Conservation (phyloP, 92 coral and sea anemone species). For the Epizoanthus scotinus region DNA sequence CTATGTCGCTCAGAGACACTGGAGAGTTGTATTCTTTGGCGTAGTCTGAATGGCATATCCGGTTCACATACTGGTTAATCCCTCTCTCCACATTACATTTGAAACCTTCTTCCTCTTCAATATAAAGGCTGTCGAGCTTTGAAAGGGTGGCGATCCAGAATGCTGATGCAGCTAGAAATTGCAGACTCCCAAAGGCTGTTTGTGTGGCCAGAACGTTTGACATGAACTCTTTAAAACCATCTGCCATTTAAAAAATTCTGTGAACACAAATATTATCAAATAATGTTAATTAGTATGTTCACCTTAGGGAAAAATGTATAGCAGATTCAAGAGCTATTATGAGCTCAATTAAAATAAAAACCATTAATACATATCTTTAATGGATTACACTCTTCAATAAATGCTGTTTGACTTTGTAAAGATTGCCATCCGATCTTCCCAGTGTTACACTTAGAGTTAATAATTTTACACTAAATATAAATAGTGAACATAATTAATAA, state of each 20-base stretch:
- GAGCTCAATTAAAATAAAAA: no score
- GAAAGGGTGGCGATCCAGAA: constrained; percentile 36
- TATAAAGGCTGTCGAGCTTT: constrained; percentile 26
- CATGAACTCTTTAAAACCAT: constrained; percentile 38
- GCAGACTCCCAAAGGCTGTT: constrained; percentile 37
- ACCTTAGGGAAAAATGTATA: no score
- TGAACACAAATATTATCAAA: background rate
- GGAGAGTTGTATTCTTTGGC: constrained; percentile 32
- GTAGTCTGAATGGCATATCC: constrained; percentile 38
- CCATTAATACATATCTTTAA: no score
- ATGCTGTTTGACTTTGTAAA: no score
- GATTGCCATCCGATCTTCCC: no score
- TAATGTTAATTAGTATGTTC: no score
- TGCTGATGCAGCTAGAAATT: constrained; percentile 25
- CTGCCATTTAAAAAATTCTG: constrained; percentile 32
- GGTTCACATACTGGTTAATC: constrained; percentile 28
- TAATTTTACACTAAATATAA: no score
- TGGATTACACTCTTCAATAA: no score
- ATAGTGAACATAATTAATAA: no score
- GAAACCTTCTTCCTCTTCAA: constrained; percentile 27
- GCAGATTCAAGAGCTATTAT: no score
- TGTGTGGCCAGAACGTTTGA: constrained; percentile 40
- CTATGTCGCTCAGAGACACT: constrained; percentile 15
- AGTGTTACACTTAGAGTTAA: no score
- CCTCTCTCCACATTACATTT: constrained; percentile 27